Evolutionary conservation across 2,797 vertebrate species (phyloP), one percentile per base, ranked within the genome.

Genomic region (Cephalopachus bancanus): DNA sequence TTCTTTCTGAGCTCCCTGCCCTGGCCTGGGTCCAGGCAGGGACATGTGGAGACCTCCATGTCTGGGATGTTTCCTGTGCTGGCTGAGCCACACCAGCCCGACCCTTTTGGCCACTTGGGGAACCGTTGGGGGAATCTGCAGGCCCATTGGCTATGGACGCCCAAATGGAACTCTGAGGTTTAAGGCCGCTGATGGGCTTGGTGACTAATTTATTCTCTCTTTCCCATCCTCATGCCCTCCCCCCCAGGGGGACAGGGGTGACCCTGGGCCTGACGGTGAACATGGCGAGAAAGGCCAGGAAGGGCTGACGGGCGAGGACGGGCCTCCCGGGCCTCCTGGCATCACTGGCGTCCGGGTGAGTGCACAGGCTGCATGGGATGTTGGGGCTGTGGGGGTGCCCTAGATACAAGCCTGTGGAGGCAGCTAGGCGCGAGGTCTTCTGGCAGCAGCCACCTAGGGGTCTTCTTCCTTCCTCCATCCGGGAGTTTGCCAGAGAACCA

Each of bases 261-360:
- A 99, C 85, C 98, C 98, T 97, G 99, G 99, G 57, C 98, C 98
- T 53, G 99, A 99, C 79, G 99, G 99, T 2, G 99, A 99, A 97
- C 99, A 96, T 76, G 99, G 99, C 55, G 99, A 99, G 97, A 99
- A 99, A 97, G 99, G 99, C 94, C 98, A 98, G 37, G 98, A 98
- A 93, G 99, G 99, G 28, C 98, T 99, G 96, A 99, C 99, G 98
- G 99, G 99, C 76, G 99, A 99, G 93, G 99, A 99, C 12, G 99
- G 99, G 16, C 97, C 98, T 55, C 98, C 98, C 11, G 99, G 99
- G 33, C 99, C 98, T 97, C 99, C 99, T 75, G 99, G 99, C 93
- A 98, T 99, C 96, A 98, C 98, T 65, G 99, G 99, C 20, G 95
- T 99, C 98, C 99, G 99, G 99, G 99, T 99, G 98, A 99, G 99